Percentiles rank a stretch among this genome's conserved stretches.
These are phyloP conservation scores for Chloropsis cyanopogon DNA, from an alignment of 2,113 vertebrate species.

Conservation along the genomic window DNA sequence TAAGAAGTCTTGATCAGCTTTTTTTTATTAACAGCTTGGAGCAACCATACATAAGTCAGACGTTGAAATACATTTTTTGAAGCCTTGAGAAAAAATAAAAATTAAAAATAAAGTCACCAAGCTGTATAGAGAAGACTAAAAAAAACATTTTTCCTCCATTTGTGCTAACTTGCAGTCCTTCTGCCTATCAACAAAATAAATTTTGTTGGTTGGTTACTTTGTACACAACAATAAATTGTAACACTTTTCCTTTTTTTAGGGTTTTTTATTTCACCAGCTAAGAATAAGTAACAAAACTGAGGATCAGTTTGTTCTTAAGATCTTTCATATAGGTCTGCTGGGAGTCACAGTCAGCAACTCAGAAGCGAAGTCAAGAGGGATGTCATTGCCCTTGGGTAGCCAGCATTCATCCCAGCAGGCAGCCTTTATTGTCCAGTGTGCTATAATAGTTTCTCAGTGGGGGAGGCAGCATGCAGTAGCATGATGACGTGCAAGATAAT, in stretches of 20 bases:
- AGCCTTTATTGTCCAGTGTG: not conserved
- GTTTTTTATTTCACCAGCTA: not conserved
- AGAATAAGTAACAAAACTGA: not conserved
- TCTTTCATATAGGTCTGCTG: not conserved
- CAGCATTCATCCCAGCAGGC: conserved; percentile 5
- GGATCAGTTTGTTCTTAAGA: not conserved
- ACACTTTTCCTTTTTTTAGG: not conserved
- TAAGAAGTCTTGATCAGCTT: not conserved
- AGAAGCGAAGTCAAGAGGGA: not conserved
- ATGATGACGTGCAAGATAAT: not conserved
- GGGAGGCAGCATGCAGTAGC: not conserved
- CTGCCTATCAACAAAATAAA: not conserved
- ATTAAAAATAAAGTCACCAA: not conserved
- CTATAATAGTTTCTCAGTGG: conserved; percentile 25
- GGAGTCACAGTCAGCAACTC: not conserved
- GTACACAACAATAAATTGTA: not conserved
- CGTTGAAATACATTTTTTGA: not conserved
- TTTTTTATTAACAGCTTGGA: not conserved
- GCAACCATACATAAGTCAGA: not conserved
- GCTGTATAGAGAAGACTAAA: not conserved
- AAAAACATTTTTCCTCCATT: not conserved
- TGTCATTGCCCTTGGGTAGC: conserved; percentile 23
- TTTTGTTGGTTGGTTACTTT: not conserved
- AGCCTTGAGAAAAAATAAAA: not conserved
- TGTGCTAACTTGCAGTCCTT: not conserved